Base-by-base conservation (phyloP, 2,888 invertebrate genomes). In the Agrypnus murinus region DNA sequence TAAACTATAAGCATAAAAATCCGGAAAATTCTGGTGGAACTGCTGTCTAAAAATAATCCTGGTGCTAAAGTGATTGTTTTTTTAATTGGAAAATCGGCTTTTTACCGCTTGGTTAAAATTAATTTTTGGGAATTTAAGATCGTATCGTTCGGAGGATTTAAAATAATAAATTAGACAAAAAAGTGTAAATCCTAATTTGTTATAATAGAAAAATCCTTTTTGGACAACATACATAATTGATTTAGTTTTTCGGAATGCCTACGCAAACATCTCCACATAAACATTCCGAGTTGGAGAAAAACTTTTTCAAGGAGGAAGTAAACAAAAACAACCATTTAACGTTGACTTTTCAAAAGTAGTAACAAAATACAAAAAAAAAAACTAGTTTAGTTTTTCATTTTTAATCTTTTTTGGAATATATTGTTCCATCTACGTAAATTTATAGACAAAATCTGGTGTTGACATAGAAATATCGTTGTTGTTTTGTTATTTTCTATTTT, bases 31-130 rank as follows among this genome's bases (percentile, higher is more conserved):
- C 15, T 14, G 0, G 48, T 10, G 48, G 25, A 48, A 25, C 48
- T 48, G 25, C 48, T 48, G 25, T 12, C 48, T 12, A 31, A 48
- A 43, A 48, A 48, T 48, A 48, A 48, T 48, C 48, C 48, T 19
- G 25, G 12, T 15, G 15, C 7, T 15, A 15, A 15, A 43, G 43
- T 43, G 43, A 43, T 43, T 43, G 43, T 43, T 43, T 43, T 43
- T 31, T 31, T 25, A 48, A 48, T 48, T 48, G 48, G 31, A 48
- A 48, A 48, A 48, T 19, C 48, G 48, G 48, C 12, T 43, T 25
- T 43, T 43, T 38, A 38, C 43, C 15, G 14, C 25, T 5, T 5
- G 25, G 15, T 43, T 12, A 15, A 15, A 43, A 43, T 43, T 43
- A 43, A 43, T 43, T 43, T 43, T 15, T 4, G 43, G 1, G 19